Conservation (phyloP, 2,888 invertebrate species). For the Sarcophaga caerulescens region DNA sequence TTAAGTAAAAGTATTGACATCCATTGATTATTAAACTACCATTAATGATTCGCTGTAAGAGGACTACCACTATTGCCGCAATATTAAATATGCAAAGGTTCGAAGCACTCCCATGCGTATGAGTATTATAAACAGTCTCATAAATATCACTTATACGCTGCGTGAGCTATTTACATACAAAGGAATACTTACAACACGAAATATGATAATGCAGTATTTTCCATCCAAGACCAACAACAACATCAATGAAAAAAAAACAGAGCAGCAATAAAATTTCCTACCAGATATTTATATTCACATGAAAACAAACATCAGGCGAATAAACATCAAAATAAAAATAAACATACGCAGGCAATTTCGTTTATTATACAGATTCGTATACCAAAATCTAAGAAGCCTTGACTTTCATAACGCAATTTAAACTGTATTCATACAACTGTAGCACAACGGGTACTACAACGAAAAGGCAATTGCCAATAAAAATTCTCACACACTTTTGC, state of each 20-base stretch:
- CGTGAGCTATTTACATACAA: background rate
- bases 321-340: background rate
- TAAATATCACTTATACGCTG: conserved; percentile 29
- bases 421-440: background rate
- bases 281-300: background rate
- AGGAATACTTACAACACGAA: background rate
- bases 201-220: conserved; percentile 23
- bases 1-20: too few relatives aligned
- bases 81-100: background rate
- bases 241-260: background rate
- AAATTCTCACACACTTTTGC: background rate
- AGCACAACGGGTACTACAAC: background rate
- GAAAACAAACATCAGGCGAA: background rate
- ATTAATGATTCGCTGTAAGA: too few relatives aligned
- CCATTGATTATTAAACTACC: too few relatives aligned
- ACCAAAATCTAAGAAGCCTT: conserved; percentile 19
- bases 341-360: background rate
- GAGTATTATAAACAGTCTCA: background rate
- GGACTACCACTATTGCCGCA: background rate
- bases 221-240: background rate
- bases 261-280: background rate
- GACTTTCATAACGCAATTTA: conserved; percentile 20
- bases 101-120: background rate
- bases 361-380: background rate
- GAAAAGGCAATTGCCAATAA: too few relatives aligned